Evolutionary conservation across 1,140 invertebrate genomes (phyloP).

Genomic region (Drosophila truncata): DNA sequence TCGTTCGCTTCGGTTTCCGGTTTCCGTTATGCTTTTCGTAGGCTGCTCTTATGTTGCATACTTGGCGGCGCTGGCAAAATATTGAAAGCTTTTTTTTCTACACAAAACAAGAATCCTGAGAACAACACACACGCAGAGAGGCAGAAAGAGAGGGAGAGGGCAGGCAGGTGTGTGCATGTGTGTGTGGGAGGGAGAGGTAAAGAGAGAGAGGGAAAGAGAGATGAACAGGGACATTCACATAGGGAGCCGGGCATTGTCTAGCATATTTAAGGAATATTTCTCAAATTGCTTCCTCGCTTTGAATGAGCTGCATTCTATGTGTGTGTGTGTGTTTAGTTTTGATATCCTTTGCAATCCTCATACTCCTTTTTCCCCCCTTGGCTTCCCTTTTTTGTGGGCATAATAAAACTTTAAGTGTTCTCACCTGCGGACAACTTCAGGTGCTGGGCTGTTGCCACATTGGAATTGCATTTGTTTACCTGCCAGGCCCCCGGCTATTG

Average conservation of each 20-base stretch:
- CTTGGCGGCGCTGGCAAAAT: conserved; percentile 40
- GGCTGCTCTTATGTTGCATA: conserved; percentile 37
- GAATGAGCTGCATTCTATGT: conserved; percentile 64
- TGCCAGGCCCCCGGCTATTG: conserved; percentile 66
- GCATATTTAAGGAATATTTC: conserved; percentile 45
- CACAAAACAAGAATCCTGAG: conserved; percentile 66
- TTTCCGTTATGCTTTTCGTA: conserved; percentile 14
- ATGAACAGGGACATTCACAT: conserved; percentile 59
- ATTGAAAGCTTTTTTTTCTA: conserved; percentile 57
- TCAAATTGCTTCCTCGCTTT: conserved; percentile 48
- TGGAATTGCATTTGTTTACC: conserved; percentile 70
- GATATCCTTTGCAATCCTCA: conserved; percentile 34
- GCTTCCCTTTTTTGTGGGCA: conserved; percentile 44
- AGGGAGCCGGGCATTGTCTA: conserved; percentile 48
- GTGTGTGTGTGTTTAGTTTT: conserved; percentile 42
- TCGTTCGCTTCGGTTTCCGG: conserved; percentile 1
- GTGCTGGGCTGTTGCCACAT: conserved; percentile 38
- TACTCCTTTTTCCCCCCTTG: too few species aligned
- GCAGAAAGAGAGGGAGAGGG: not conserved
- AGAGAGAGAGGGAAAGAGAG: conserved; percentile 13
- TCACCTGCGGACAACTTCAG: conserved; percentile 63
- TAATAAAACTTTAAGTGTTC: conserved; percentile 77
- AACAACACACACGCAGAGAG: conserved; percentile 26
- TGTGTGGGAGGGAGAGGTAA: conserved; percentile 1
- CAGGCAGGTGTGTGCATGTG: conserved; percentile 36